phyloP scores from a whole-genome alignment of 2,113 vertebrate species.

The Anseranas semipalmata region DNA sequence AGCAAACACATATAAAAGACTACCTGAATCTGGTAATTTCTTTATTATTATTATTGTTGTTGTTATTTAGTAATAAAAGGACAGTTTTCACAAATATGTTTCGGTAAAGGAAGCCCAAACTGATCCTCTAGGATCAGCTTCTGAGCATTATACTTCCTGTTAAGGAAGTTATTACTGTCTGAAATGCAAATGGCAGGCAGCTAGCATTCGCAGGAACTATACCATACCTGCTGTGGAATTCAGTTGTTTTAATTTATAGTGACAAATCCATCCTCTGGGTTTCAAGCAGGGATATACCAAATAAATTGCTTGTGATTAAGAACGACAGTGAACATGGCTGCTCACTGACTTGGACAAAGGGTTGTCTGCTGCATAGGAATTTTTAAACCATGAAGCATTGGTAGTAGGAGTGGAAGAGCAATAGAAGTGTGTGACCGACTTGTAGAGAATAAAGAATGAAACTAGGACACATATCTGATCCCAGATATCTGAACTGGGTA shows the following conservation, averaged over 20 bases:
- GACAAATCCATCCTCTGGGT: not conserved
- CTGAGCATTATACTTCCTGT: not conserved
- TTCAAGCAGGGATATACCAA: slow-evolving; percentile 40
- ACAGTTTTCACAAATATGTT: not conserved
- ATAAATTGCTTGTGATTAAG: slow-evolving; percentile 26
- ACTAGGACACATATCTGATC: not conserved
- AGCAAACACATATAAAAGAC: not conserved
- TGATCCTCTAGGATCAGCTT: not conserved
- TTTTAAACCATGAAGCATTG: not conserved
- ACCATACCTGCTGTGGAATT: not conserved
- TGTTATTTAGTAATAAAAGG: not conserved
- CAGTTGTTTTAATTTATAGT: slow-evolving; percentile 18
- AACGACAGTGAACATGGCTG: not conserved
- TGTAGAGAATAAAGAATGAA: not conserved
- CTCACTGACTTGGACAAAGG: not conserved
- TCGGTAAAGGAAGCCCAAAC: not conserved
- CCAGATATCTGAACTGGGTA: not conserved
- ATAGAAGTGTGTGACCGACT: not conserved
- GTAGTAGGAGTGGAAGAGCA: not conserved
- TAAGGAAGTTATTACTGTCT: not conserved
- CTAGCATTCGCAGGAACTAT: not conserved
- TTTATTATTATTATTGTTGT: not conserved
- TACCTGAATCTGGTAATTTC: not conserved
- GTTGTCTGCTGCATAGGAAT: not conserved
- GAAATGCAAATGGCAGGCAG: not conserved